phyloP scores from a whole-genome alignment of 2,113 vertebrate genomes.

The Corythornis madagascariensis region DNA sequence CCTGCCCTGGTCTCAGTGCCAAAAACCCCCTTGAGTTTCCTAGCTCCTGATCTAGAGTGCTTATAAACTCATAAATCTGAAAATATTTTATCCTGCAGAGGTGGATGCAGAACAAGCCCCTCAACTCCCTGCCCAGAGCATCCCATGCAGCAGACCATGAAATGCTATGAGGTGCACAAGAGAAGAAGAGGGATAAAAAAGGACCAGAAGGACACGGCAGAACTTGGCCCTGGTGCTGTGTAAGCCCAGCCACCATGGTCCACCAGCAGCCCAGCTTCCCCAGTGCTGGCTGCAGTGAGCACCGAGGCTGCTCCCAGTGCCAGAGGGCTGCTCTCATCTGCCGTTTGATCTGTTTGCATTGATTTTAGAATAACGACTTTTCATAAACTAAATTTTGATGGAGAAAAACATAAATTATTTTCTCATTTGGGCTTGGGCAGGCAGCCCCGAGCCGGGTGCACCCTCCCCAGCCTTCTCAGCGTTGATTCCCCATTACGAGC shows the following conservation, averaged over 20 bases:
- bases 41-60: accelerated
- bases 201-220: background rate
- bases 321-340: background rate
- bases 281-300: background rate
- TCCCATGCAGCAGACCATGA: accelerated
- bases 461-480: background rate
- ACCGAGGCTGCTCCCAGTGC: background rate
- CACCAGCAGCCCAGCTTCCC: background rate
- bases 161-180: background rate
- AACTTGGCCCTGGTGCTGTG: background rate
- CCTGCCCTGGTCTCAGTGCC: background rate
- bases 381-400: background rate
- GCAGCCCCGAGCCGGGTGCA: background rate
- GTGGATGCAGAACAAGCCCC: accelerated
- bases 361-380: slow-evolving; percentile 14
- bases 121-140: background rate
- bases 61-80: background rate
- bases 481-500: background rate
- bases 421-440: background rate
- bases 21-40: background rate
- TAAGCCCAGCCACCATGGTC: accelerated
- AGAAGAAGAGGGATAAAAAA: background rate
- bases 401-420: slow-evolving; percentile 11
- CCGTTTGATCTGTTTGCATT: background rate
- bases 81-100: background rate